These are phyloP conservation scores for Anolis carolinensis DNA, from an alignment of 2,113 vertebrate species.

Conservation along the genomic window DNA sequence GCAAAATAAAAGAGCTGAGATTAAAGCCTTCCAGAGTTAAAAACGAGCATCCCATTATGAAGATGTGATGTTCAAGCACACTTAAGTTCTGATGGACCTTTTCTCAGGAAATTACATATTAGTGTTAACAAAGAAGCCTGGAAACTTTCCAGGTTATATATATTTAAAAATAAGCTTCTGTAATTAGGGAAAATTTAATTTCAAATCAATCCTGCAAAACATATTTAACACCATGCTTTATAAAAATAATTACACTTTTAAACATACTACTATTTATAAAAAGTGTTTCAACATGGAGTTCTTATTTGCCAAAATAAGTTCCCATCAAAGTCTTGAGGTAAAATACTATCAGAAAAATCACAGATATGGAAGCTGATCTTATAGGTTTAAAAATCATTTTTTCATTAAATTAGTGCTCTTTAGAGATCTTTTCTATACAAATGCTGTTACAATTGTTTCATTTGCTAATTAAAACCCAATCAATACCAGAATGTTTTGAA, in stretches of 20 bases:
- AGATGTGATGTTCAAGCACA: neutral
- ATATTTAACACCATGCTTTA: slow-evolving; percentile 74
- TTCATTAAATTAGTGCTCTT: slow-evolving; percentile 80
- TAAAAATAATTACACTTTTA: slow-evolving; percentile 80
- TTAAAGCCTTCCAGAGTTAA: neutral
- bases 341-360: slow-evolving; percentile 68
- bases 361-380: slow-evolving; percentile 77
- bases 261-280: slow-evolving; percentile 74
- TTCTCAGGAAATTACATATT: neutral
- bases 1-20: slow-evolving; percentile 1
- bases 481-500: slow-evolving; percentile 69
- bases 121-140: slow-evolving; percentile 25
- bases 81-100: neutral
- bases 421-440: slow-evolving; percentile 83
- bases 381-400: slow-evolving; percentile 78
- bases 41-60: neutral
- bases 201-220: slow-evolving; percentile 77
- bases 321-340: slow-evolving; percentile 69
- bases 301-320: slow-evolving; percentile 71
- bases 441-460: slow-evolving; percentile 74
- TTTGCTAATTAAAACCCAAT: slow-evolving; percentile 76
- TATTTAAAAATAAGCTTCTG: slow-evolving; percentile 58
- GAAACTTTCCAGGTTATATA: slow-evolving; percentile 28
- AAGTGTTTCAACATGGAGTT: slow-evolving; percentile 70
- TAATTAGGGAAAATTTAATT: slow-evolving; percentile 78